Evolutionary conservation across 2,797 vertebrate genomes (phyloP), one percentile per base, ranked within the genome.

Genomic region (Rhynchonycteris naso): DNA sequence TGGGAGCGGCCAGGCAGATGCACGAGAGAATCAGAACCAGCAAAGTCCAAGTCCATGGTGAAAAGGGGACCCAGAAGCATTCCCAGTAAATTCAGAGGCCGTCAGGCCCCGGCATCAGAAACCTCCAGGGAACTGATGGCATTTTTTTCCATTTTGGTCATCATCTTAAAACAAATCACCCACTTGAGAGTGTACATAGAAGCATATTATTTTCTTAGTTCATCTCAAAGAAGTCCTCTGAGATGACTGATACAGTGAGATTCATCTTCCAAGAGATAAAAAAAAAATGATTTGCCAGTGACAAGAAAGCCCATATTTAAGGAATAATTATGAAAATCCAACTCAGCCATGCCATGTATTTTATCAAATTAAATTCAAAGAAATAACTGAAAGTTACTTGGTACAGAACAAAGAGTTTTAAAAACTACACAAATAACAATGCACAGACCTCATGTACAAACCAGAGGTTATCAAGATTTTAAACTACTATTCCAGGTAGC

Each of bases 1-100:
- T 87, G 75, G 95, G 95, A 98, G 86, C 63, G 97, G 95, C n/a
- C 96, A 95, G 24, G 35, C 54, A 15, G n/a, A 38, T 54, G 21
- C n/a, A 96, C 76, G 85, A 93, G 88, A 97, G 74, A 96, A 75
- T 68, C 50, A 52, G 52, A 89, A 50, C 33, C 24, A 13, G 19
- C 16, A 28, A 58, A 54, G 3, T 18, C 47, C 2, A 18, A 54
- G 3, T 18, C 47, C 2, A 18, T 50, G 35, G 4, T 5, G 76
- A 21, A 47, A 71, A 61, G 54, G 47, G 26, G 11, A 65, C 14
- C 74, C 38, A 54, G 33, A 26, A 86, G 63, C 24, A 72, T 47
- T 81, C 83, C 22, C 47, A 80, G 81, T 78, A 91, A 89, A 58
- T 65, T 94, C 86, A 89, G 18, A 2, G 74, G 0, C 19, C 30